Base-by-base conservation (phyloP, 2,113 vertebrate species). In the Neolamprologus caudopunctatus region DNA sequence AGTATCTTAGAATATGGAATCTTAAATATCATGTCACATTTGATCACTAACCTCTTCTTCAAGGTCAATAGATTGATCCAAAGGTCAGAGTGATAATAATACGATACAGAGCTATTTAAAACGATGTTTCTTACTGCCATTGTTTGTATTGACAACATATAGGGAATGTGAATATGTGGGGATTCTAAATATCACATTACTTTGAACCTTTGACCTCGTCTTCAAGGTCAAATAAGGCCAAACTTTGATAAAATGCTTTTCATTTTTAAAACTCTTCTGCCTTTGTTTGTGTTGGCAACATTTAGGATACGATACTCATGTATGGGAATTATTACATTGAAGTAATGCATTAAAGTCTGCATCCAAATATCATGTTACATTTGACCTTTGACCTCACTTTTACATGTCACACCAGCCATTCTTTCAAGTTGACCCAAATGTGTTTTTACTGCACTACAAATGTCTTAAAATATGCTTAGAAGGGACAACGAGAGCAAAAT, bases 321-420 rank as follows among this genome's bases (percentile, higher is more conserved):
- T 66, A 12, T 66, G 31, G 31, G 10, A 37, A n/a, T 37, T 35
- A 37, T 8, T 35, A 5, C 61, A 37, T n/a, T 35, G 6, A 12
- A 66, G 61, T 8, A n/a, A 37, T 12, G 7, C 31, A 37, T 66
- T 37, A n/a, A 66, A 66, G 31, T 37, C 61, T 66, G 9, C 31
- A 66, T 35, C 6, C 9, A 66, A 35, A 66, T 66, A 37, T 35
- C 6, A 35, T n/a, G 61, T 66, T 31, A 66, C 61, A 0, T 66
- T 35, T 35, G 58, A 63, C 58, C 58, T 63, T 17, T 63, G 58
- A 63, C 58, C 61, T 66, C 9, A 35, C 61, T 66, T n/a, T n/a
- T 66, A 12, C 31, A 31, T 7, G 31, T 66, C 61, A 35, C 31
- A 66, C 17, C 31, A n/a, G 61, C 31, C 61, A 66, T 37, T 66